Evolutionary conservation across 2,113 vertebrate species (phyloP), one percentile per base, ranked within the genome.

Genomic region (Tetrax tetrax): DNA sequence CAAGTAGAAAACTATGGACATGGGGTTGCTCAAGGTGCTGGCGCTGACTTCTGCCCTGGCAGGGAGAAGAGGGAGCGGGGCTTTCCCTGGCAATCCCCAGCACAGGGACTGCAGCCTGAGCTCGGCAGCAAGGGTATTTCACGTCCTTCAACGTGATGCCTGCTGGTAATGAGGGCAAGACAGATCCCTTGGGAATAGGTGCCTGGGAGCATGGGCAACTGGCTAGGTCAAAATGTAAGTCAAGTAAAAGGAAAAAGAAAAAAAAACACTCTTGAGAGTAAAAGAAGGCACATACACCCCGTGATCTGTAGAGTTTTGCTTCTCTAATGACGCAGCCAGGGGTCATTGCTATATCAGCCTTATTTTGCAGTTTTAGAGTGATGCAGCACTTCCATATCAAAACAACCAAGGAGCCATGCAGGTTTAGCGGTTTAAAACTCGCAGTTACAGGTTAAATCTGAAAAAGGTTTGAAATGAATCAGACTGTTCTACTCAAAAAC

Each of bases 51-150:
- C 21, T 84, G 74, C 77, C 68, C 37, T 10, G 6, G 53, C 45
- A 84, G 50, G 56, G 38, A 60, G 53, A 75, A 76, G 68, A 37
- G 33, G 35, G n/a, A 87, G 47, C 2, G 0, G 57, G 41, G 29
- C 35, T 74, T 94, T 61, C 65, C 41, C 43, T 0, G 0, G 19
- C 33, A 56, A 63, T 81, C 48, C 57, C 47, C 10, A 2, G 65
- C 59, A 47, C 51, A 86, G 83, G 93, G 87, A 78, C 69, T 86
- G 68, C 63, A 79, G 92, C 83, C 82, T 82, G 94, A 96, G 61
- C 74, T 87, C 0, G 9, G 83, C 81, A 66, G 71, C 68, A 50
- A 66, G 57, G 72, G 86, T 89, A 10, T n/a, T 84, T 68, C 47
- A 65, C 31, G 21, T 70, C 54, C 37, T 84, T 90, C 28, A 7